Percentiles rank a stretch among this genome's conserved stretches.
Evolutionary conservation across 2,797 vertebrate species (phyloP).

Genomic region (Apogon hyalosoma): DNA sequence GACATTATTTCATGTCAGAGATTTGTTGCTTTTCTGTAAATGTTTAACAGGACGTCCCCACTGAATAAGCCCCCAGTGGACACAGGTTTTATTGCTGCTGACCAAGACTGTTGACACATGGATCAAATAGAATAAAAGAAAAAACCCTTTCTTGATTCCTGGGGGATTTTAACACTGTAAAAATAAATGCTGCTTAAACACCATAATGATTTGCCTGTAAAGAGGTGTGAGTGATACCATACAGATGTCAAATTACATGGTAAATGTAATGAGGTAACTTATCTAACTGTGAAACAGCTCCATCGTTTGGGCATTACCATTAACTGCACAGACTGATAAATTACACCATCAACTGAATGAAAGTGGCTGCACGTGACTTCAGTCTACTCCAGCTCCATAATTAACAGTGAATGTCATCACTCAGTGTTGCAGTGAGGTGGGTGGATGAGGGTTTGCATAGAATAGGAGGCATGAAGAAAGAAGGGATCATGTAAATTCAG

Average conservation of each 20-base stretch:
- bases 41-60: conserved; percentile 42
- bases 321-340: conserved; percentile 40
- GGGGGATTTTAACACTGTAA: not conserved
- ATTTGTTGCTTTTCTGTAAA: conserved; percentile 48
- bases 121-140: conserved; percentile 8
- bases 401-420: conserved; percentile 24
- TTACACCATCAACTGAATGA: conserved; percentile 26
- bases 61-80: conserved; percentile 49
- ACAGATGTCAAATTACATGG: not conserved
- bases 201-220: not conserved
- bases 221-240: not conserved
- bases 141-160: conserved; percentile 2
- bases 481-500: conserved; percentile 72
- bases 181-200: not conserved
- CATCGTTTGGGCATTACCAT: conserved; percentile 34
- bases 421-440: not conserved
- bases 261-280: too few species aligned
- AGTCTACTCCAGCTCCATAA: conserved; percentile 33
- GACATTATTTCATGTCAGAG: conserved; percentile 61
- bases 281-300: conserved; percentile 50
- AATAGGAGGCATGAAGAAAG: conserved; percentile 24
- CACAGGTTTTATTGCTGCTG: conserved; percentile 24
- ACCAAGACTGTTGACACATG: conserved; percentile 13
- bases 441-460: not conserved
- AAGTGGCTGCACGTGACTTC: not conserved